Base-by-base conservation (phyloP, 1,140 invertebrate species). In the Panonychus citri region DNA sequence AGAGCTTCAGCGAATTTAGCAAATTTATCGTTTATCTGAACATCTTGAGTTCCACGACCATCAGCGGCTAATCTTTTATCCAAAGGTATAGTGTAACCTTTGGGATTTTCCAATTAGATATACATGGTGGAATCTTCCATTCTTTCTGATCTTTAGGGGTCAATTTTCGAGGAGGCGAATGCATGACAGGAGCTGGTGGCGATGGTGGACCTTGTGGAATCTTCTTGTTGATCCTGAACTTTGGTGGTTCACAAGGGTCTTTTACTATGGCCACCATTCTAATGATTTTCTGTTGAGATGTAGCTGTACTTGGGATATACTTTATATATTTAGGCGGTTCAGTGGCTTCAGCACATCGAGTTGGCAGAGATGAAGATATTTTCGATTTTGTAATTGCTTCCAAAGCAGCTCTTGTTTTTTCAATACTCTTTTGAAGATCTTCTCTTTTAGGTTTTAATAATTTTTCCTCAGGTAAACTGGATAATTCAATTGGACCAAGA, bases 121-220 rank as follows among this genome's bases (percentile, higher is more conserved):
- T 95, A 66, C 94, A 98, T 0, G 95, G 95, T 19, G 95, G 95
- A 63, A 99, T 96, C 72, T 97, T 97, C 95, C 95, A 99, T 70
- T 99, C 93, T 60, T 94, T 84, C 67, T 99, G 94, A 69, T 99
- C 94, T 69, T 96, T 95, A 0, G 93, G 90, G 5, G 93, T 95
- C 0, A 94, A 85, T 69, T 97, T 87, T 57, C 94, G 76, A 0
- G 94, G 93, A 0, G 95, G 95, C 0, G 91, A 97, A 73, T 98
- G 94, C 71, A 99, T 78, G 1, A 96, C 88, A 19, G 84, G 84
- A 1, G 94, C 91, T 21, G 94, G 95, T 0, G 95, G 95, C 5
- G 93, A 97, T 0, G 94, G 94, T 15, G 94, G 93, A 5, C 53
- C 93, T 60, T 93, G 75, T 0, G 95, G 95, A 62, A 99, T 96